phyloP scores from a whole-genome alignment of 1,140 invertebrate genomes.

The Myzus persicae region DNA sequence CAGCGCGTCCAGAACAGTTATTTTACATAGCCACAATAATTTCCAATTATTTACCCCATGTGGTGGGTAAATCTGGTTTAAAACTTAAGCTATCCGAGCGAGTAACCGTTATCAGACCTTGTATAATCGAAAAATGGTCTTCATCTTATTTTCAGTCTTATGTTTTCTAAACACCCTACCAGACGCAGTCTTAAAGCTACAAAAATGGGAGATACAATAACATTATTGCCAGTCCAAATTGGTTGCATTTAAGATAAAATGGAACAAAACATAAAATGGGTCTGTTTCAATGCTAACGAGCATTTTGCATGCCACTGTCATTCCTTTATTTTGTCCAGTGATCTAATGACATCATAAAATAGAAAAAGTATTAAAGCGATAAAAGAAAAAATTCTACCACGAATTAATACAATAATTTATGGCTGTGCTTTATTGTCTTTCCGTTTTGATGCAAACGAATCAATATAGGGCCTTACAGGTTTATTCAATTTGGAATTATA shows the following conservation, averaged over 20 bases:
- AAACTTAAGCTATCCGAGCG: background rate
- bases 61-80: background rate
- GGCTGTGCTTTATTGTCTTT: background rate
- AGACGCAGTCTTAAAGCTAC: background rate
- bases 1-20: too few relatives aligned
- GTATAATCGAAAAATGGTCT: background rate
- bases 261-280: too few relatives aligned
- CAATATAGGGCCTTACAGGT: background rate
- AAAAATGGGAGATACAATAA: background rate
- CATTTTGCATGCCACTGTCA: background rate
- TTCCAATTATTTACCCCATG: background rate
- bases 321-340: background rate
- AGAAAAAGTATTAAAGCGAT: background rate
- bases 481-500: background rate
- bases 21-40: too few relatives aligned
- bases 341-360: background rate
- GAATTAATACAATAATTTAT: background rate
- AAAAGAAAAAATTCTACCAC: too few relatives aligned
- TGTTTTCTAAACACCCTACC: too few relatives aligned
- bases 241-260: background rate
- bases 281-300: background rate
- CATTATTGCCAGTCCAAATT: background rate
- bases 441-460: background rate
- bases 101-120: background rate
- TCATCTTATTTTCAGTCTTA: too few relatives aligned